A percentile compares a stretch with the other conserved stretches of the same genome.
Conservation (phyloP, 2,113 vertebrate genomes). For the Pavo muticus region DNA sequence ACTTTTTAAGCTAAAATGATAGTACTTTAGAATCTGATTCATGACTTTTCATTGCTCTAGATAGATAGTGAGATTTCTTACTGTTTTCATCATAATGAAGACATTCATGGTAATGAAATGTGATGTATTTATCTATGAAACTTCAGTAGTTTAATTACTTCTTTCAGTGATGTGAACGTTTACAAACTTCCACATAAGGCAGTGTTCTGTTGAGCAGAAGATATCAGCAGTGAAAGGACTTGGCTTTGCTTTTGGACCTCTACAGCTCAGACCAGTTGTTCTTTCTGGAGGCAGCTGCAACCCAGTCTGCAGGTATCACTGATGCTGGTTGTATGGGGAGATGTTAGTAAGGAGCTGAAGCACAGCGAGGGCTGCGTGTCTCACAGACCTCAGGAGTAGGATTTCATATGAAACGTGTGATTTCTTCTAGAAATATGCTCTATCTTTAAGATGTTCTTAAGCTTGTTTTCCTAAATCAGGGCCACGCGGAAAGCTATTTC, state of each 20-base stretch:
- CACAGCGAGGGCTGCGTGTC: too few relatives aligned
- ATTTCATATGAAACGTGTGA: background rate
- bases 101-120: background rate
- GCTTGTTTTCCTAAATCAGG: background rate
- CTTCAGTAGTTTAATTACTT: background rate
- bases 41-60: background rate
- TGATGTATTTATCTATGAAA: background rate
- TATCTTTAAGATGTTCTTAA: background rate
- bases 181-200: background rate
- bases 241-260: background rate
- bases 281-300: background rate
- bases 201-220: background rate
- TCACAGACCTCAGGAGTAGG: rapidly evolving
- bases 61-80: background rate
- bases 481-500: background rate
- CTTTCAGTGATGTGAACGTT: background rate
- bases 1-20: background rate
- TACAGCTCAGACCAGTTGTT: background rate
- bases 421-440: background rate
- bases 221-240: background rate
- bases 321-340: rapidly evolving
- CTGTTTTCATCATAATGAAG: background rate
- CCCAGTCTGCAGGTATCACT: rapidly evolving
- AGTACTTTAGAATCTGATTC: background rate
- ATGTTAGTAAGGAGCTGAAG: background rate